Base-by-base conservation (phyloP, 2,113 vertebrate genomes). In the Corythornis vintsioides region DNA sequence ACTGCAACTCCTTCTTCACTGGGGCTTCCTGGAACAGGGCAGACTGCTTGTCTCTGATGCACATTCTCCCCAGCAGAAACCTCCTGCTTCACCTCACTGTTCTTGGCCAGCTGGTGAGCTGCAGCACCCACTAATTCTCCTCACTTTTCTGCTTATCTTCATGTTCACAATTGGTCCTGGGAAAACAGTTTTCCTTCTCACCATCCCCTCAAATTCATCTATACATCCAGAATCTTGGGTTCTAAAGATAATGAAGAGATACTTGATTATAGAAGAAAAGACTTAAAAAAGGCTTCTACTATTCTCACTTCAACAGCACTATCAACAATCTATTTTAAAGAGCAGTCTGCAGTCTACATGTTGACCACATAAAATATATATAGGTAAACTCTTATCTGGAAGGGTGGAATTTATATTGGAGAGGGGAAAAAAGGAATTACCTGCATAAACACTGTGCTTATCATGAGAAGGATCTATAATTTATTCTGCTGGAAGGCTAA, bases 401-500 rank as follows among this genome's bases (percentile, higher is more conserved):
- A 89, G 76, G 64, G 82, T 76, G 91, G 91, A 88, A 97, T 91
- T 84, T 80, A 81, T 70, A 86, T 33, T 67, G 42, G 57, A 77
- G 29, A 5, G 4, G 29, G 25, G 8, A 72, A 43, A 50, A 74
- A 89, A 74, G 29, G 38, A 83, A 84, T 86, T 94, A 89, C 64
- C 45, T 79, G 38, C 53, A 89, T 75, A 93, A 93, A 90, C 71
- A 76, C 24, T 43, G 70, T 55, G 48, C 73, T 93, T 95, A 95
- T 95, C 94, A 77, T 0, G 0, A 50, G 28, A 88, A 92, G 79
- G 84, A 91, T 92, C 94, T 96, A 14, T 75, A 84, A 91, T 94
- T 94, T 76, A 92, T 86, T 93, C 90, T 92, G 74, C 74, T 93
- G 91, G 53, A 87, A 94, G 80, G 76, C 84, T 78, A 93, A 92